Evolutionary conservation across 2,888 invertebrate species (phyloP), one percentile per base, ranked within the genome.

Genomic region (Andrena marginata): DNA sequence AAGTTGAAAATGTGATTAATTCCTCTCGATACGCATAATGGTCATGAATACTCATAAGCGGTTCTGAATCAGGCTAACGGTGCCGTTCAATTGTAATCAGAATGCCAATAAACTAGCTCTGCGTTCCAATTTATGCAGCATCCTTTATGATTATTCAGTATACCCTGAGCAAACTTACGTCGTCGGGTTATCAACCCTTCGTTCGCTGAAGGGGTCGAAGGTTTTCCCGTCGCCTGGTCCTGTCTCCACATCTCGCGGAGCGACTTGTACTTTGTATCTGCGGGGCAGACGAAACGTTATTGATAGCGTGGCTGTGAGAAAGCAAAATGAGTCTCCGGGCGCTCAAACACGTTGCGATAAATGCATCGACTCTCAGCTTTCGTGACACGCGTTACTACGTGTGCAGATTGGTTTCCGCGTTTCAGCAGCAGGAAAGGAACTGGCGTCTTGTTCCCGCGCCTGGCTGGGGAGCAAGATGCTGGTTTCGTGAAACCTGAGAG

Each of bases 161-260:
- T 29, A 3, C 29, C 42, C 20, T 1, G 26, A 49, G 26, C 29
- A 6, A 2, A 96, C 97, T 97, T 95, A 97, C 97, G 97, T 97
- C 82, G 97, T 97, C 77, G 97, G 97, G 94, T 97, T 97, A 65
- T 96, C 96, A 90, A 96, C 94, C 89, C 96, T 96, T 72, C 98
- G 95, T 88, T 96, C 96, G 63, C 95, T 94, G 93, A 98, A 97
- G 0, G 97, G 97, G 94, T 98, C 97, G 92, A 96, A 97, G 54
- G 96, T 95, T 76, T 94, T 94, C 85, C 93, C 91, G 84, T 94
- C 93, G 83, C 94, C 95, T 72, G 93, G 91, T 73, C 93, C 92
- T 59, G 92, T 91, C 94, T 97, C 97, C 48, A 95, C 94, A 94
- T 97, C 96, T 89, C 95, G 95, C 13, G 94, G 90, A 26, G 95